phyloP scores from a whole-genome alignment of 2,888 invertebrate species.

The Dynastes tityus region DNA sequence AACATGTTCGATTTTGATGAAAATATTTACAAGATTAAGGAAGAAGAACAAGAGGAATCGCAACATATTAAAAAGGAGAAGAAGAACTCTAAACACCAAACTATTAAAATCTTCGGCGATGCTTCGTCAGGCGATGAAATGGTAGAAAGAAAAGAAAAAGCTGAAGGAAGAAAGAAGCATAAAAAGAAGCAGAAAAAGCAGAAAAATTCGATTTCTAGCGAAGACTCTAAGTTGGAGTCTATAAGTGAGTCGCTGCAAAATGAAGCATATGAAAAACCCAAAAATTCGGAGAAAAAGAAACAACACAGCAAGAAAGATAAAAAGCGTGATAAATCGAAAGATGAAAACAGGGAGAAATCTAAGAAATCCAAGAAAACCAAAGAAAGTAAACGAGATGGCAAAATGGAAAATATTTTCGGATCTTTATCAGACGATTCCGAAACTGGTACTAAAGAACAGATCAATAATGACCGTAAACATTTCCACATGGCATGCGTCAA shows the following conservation, averaged over 20 bases:
- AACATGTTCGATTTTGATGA: constrained; percentile 66
- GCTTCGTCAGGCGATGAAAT: constrained; percentile 66
- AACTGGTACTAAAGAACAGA: constrained; percentile 64
- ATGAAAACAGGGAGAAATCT: constrained; percentile 75
- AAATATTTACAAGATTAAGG: constrained; percentile 63
- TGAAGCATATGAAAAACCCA: constrained; percentile 64
- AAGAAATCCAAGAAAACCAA: constrained; percentile 74
- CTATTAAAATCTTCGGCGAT: constrained; percentile 61
- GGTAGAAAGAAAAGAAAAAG: constrained; percentile 63
- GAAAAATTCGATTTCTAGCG: constrained; percentile 77
- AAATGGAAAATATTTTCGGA: constrained; percentile 92
- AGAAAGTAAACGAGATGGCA: constrained; percentile 78
- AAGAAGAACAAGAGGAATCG: constrained; percentile 61
- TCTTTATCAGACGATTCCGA: constrained; percentile 84
- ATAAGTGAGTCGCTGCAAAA: constrained; percentile 59
- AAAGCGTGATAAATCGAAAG: constrained; percentile 75
- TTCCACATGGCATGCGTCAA: constrained; percentile 54
- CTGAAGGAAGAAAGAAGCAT: constrained; percentile 82
- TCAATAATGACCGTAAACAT: constrained; percentile 50
- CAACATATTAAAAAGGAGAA: constrained; percentile 66
- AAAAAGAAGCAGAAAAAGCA: constrained; percentile 89
- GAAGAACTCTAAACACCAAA: constrained; percentile 64
- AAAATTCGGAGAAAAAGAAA: constrained; percentile 66
- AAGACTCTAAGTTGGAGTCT: constrained; percentile 71
- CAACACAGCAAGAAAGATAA: constrained; percentile 75